phyloP scores from a whole-genome alignment of 2,888 invertebrate species.

The Hecatera dysodea region DNA sequence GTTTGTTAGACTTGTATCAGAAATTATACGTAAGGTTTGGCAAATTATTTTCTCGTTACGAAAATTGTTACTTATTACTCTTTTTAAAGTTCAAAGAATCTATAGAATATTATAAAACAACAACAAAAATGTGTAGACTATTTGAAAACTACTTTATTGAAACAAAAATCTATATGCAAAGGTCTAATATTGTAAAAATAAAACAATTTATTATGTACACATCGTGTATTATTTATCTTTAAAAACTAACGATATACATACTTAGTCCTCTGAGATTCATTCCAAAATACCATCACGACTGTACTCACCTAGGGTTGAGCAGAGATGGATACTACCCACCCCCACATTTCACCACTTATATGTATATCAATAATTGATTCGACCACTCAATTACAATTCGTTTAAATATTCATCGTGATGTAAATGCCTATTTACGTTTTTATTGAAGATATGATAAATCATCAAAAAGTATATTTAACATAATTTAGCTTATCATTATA shows the following conservation, averaged over 20 bases:
- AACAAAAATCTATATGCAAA: slow-evolving; percentile 27
- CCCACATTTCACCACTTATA: not conserved
- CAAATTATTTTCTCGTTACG: not conserved
- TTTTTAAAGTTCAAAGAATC: not conserved
- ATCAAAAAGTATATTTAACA: slow-evolving; percentile 16
- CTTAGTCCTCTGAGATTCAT: slow-evolving; percentile 53
- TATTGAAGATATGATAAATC: slow-evolving; percentile 7
- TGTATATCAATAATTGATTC: not conserved
- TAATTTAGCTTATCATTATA: slow-evolving; percentile 34
- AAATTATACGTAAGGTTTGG: not conserved
- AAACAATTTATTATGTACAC: slow-evolving; percentile 45
- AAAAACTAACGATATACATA: slow-evolving; percentile 50
- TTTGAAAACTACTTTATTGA: not conserved
- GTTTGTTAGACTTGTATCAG: not conserved
- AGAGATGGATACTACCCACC: not conserved
- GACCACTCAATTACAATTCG: slow-evolving; percentile 6
- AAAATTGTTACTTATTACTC: not conserved
- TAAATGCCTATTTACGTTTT: slow-evolving; percentile 11
- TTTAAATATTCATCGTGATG: slow-evolving; percentile 24
- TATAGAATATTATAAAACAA: not conserved
- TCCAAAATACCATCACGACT: not conserved
- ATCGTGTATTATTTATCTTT: slow-evolving; percentile 47
- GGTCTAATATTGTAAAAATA: slow-evolving; percentile 28
- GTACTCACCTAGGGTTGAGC: not conserved
- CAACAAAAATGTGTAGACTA: not conserved